Evolutionary conservation across 2,888 invertebrate species (phyloP).

Genomic region (Stratiomys singularior): DNA sequence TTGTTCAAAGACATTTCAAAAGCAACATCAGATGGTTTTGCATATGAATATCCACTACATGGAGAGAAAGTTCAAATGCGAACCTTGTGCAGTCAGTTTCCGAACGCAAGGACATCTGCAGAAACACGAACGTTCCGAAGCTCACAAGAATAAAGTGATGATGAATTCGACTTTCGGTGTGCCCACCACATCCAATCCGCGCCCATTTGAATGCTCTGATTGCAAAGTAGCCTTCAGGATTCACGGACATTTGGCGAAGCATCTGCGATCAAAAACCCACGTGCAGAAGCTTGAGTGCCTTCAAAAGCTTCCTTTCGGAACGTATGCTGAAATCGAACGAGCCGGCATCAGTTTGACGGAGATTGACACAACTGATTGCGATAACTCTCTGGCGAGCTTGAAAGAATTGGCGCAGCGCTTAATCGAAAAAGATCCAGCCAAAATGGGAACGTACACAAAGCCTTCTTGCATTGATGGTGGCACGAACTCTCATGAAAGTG

Average conservation of each 20-base stretch:
- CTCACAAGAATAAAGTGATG: constrained; percentile 91
- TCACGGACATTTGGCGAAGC: constrained; percentile 96
- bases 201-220: constrained; percentile 95
- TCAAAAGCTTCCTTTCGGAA: constrained; percentile 92
- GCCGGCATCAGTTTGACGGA: constrained; percentile 90
- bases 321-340: constrained; percentile 93
- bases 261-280: constrained; percentile 95
- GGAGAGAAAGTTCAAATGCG: constrained; percentile 91
- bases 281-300: constrained; percentile 93
- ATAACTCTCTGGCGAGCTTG: constrained; percentile 90
- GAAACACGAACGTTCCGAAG: constrained; percentile 91
- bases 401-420: constrained; percentile 83
- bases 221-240: constrained; percentile 97
- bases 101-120: constrained; percentile 90
- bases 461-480: constrained; percentile 59
- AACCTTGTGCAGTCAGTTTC: constrained; percentile 91
- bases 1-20: constrained; percentile 92
- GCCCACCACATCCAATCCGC: constrained; percentile 87
- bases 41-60: constrained; percentile 97
- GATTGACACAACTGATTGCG: constrained; percentile 96
- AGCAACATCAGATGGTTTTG: constrained; percentile 87
- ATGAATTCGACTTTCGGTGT: constrained; percentile 88
- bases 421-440: constrained; percentile 83
- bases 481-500: constrained; percentile 48
- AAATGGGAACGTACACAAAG: constrained; percentile 69